Evolutionary conservation across 2,888 invertebrate genomes (phyloP), one percentile per base, ranked within the genome.

Genomic region (Mellilla xanthometata): DNA sequence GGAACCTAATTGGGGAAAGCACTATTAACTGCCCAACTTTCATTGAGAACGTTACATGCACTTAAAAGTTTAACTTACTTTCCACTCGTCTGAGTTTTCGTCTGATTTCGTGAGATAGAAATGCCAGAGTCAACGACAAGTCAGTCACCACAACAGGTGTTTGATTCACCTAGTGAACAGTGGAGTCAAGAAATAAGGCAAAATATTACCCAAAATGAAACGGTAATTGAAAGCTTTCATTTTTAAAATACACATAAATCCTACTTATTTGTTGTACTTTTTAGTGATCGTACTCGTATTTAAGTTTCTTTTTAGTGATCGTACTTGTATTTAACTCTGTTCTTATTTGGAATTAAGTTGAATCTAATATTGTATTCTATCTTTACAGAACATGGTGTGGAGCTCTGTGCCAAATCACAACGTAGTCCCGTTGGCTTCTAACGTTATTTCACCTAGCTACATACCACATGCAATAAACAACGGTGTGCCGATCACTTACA

Each of bases 11-110:
- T 52, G 56, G 51, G 52, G 34, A 59, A 60, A 53, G 48, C 52
- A 58, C 67, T 60, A 77, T 64, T 66, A 56, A 54, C 54, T 49
- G 35, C 62, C 54, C 46, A 61, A 52, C 68, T 68, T 68, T 77
- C 67, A 42, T 47, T 40, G 62, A 54, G 67, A 49, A 54, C 65
- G 62, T 56, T 63, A 54, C 59, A 38, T 40, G 13, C 6, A 2
- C 6, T 11, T 2, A 24, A 7, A 13, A n/a, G 3, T 11, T 35
- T 26, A n/a, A 2, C 6, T 1, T 10, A 7, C 4, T 1, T 8
- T 4, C n/a, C n/a, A n/a, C n/a, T n/a, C n/a, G n/a, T n/a, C n/a
- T n/a, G n/a, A n/a, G n/a, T n/a, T n/a, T n/a, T n/a, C n/a, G n/a
- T n/a, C n/a, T n/a, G n/a, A n/a, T n/a, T n/a, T n/a, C n/a, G 15